Conservation (phyloP, 2,113 vertebrate species). For the Morphnarchus princeps region DNA sequence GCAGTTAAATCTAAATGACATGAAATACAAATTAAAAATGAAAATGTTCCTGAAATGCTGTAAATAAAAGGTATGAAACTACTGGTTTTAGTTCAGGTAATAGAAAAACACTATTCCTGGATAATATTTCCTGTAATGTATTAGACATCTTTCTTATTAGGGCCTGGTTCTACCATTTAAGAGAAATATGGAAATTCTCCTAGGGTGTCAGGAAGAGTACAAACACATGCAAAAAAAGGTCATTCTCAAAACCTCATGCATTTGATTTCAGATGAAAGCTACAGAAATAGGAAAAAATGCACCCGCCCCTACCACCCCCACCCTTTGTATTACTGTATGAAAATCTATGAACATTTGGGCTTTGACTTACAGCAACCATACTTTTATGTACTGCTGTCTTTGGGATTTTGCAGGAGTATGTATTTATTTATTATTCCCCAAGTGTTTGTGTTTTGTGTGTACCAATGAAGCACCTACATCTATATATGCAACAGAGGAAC, state of each 20-base stretch:
- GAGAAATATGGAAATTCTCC: neutral
- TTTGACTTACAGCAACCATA: neutral
- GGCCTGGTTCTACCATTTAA: neutral
- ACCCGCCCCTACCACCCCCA: fast-evolving
- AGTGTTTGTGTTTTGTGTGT: neutral
- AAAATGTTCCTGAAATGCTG: slow-evolving; percentile 23
- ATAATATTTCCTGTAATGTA: neutral
- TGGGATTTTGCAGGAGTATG: neutral
- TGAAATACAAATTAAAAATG: slow-evolving; percentile 37
- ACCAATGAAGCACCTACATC: neutral
- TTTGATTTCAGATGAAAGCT: neutral
- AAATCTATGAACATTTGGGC: neutral
- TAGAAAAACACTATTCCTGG: neutral
- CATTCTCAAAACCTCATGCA: neutral
- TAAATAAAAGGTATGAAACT: slow-evolving; percentile 4
- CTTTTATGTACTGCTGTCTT: neutral
- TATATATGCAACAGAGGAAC: neutral
- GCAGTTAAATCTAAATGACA: slow-evolving; percentile 9
- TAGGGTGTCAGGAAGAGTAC: neutral
- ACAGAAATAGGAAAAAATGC: neutral
- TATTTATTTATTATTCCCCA: neutral
- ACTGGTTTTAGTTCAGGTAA: neutral
- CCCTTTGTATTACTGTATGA: neutral
- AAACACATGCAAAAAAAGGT: neutral
- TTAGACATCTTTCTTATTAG: neutral